Evolutionary conservation across 64 coral and sea anemone genomes (phyloP), one percentile per base, ranked within the genome.

Genomic region (Actinia tenebrosa): DNA sequence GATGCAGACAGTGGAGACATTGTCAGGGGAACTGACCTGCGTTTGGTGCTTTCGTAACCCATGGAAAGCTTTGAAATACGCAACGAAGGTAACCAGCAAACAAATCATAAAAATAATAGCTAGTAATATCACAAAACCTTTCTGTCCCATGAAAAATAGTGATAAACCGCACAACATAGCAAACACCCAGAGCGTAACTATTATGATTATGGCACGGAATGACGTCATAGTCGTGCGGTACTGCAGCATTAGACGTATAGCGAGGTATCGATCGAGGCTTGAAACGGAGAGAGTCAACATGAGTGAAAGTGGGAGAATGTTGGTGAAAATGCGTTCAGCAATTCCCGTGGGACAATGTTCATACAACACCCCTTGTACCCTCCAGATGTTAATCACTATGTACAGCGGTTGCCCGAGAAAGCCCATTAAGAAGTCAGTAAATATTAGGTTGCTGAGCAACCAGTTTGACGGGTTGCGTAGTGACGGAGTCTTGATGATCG

Each of bases 141-240:
- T 45, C 44, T 54, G 55, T 2, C 42, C 53, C 53, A 85, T 3
- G 3, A 59, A 13, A 60, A 56, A 3, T 1, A 64, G 18, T 1
- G 19, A 61, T 10, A 56, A 64, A 4, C 55, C 83, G 1, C 50
- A 85, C 26, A 56, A 7, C 1, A 85, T 3, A 19, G 60, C 50
- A 63, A 64, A 59, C 17, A 18, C 10, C 83, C 83, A 85, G 4
- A 85, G 20, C 4, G 11, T 54, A 3, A 63, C 42, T 2, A 85
- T 58, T 5, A 85, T 27, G 7, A 44, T 6, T 62, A 85, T 58
- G 13, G 60, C 83, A 61, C 83, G 83, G 56, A 44, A 85, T 63
- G 83, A 85, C 83, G 83, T 85, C 6, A 85, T 19, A 7, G 6
- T 61, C 17, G 83, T 44, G 83, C 83, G 83, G 63, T 85, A 85